A percentile compares a stretch with the other conserved stretches of the same genome.
phyloP scores from a whole-genome alignment of 2,797 vertebrate species.

The Onychomys arenicola region DNA sequence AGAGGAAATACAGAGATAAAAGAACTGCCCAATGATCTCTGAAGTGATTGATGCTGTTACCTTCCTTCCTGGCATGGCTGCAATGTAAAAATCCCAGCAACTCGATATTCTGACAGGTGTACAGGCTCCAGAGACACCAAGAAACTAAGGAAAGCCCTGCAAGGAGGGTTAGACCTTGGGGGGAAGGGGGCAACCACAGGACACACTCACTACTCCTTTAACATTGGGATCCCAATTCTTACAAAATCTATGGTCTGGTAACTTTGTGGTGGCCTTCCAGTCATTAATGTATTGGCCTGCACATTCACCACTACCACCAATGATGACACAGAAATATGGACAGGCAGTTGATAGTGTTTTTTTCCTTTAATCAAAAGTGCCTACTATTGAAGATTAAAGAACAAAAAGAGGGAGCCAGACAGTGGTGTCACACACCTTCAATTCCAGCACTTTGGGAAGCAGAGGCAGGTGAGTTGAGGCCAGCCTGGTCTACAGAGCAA shows the following conservation, averaged over 20 bases:
- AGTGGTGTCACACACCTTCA: not conserved
- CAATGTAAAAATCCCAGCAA: not conserved
- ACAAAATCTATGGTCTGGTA: not conserved
- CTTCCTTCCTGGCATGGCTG: not conserved
- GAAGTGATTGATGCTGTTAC: not conserved
- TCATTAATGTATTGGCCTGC: not conserved
- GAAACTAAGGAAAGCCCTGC: not conserved
- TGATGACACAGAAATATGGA: not conserved
- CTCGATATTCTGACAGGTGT: not conserved
- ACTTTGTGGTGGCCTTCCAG: not conserved
- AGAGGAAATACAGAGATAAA: constrained; percentile 5
- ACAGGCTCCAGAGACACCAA: not conserved
- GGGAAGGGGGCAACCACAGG: not conserved
- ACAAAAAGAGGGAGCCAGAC: not conserved
- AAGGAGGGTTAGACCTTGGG: not conserved
- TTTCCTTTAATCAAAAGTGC: not conserved
- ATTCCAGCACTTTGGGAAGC: not conserved
- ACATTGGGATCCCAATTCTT: not conserved
- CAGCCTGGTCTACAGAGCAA: not conserved
- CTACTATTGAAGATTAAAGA: not conserved
- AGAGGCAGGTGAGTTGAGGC: not conserved
- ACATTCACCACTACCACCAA: not conserved
- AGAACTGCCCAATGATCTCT: not conserved
- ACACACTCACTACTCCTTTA: not conserved
- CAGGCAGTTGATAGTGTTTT: not conserved